Evolutionary conservation across 1,140 invertebrate species (phyloP), one percentile per base, ranked within the genome.

Genomic region (Lasioglossum albipes): DNA sequence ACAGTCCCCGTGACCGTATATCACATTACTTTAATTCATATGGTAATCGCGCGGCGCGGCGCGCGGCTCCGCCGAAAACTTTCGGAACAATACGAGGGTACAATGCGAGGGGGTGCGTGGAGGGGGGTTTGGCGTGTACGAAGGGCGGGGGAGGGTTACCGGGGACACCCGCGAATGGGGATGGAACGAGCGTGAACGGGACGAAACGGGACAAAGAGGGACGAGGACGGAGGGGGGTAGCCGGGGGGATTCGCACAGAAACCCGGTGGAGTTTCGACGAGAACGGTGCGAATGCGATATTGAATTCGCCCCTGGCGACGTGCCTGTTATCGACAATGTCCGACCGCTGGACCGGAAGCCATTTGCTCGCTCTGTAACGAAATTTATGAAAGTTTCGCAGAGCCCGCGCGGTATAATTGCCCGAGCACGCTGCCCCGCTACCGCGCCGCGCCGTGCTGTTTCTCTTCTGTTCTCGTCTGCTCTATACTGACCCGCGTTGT

Each of bases 21-120:
- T 93, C 90, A 92, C 86, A 89, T 91, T 90, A 91, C 87, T 93
- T 92, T 93, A 92, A 93, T 93, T 93, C 92, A 93, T 93, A 93
- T 93, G 92, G 89, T 93, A 93, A 93, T 93, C 82, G 81, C 77
- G 79, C n/a, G n/a, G n/a, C n/a, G n/a, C n/a, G n/a, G n/a, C 70
- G 85, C 89, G 20, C 20, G 84, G 88, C 81, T 88, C 87, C 87
- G 78, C 79, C 87, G 89, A 91, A 92, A 93, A 92, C 88, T 93
- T 93, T 92, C 73, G 78, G 83, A 87, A 91, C 92, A 92, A 93
- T 93, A 84, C 89, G 83, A 84, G 85, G 88, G 87, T 36, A 92
- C 90, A 92, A 91, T 91, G 87, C 79, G 82, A 79, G 83, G 52
- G 64, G 84, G 73, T 49, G 71, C 62, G 74, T 78, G 75, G 67